Base-by-base conservation (phyloP, 1,140 invertebrate species). In the Atta texana region DNA sequence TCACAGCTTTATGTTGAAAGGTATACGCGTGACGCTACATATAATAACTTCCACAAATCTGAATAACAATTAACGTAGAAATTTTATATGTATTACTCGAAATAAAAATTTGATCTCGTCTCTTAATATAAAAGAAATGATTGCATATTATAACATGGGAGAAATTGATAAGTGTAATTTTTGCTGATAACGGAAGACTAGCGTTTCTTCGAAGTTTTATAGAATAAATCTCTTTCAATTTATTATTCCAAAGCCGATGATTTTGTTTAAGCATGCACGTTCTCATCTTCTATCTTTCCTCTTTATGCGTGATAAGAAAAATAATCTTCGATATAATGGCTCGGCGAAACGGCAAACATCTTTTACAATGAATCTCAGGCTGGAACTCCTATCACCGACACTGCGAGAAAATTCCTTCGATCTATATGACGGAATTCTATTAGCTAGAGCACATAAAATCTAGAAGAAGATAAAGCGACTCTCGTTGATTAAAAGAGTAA, bases 231-330 rank as follows among this genome's bases (percentile, higher is more conserved):
- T n/a, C 24, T 2, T 4, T 12, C 55, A 28, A 84, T 84, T 75
- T 61, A 74, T 39, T 84, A n/a, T 10, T 39, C 55, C 12, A 61
- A 49, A 51, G 61, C 63, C 21, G 57, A 21, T 59, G 63, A 90
- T 90, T 89, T 88, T 90, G 64, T 88, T 74, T 28, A 16, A 69
- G 64, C 88, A 90, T 85, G 88, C 88, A 66, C 88, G 66, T 82
- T 82, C n/a, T 51, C 59, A 69, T 53, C 24, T 55, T 24, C 7
- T 24, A 14, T 12, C 63, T 34, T 53, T 69, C 39, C 80, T 71
- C 14, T 31, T 34, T 71, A 63, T 61, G 80, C 69, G 69, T 39
- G 80, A 75, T 84, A 84, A 75, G 80, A 84, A 84, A 89, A 87
- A 89, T 87, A 89, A 87, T 89, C 87, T 44, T 31, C 59, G 64